These are phyloP conservation scores for Dryobates pubescens DNA, from an alignment of 2,797 vertebrate species.

Conservation along the genomic window DNA sequence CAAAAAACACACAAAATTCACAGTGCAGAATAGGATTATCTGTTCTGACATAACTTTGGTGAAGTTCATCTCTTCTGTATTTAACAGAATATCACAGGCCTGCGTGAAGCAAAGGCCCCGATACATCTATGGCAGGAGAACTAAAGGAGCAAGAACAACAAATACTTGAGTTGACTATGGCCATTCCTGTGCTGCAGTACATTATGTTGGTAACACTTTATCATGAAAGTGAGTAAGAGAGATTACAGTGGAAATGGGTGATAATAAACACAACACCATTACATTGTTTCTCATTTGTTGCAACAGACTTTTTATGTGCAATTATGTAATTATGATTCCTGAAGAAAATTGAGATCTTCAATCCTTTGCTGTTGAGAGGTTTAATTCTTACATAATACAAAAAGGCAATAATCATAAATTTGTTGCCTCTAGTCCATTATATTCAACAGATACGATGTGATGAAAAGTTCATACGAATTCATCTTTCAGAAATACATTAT, in stretches of 20 bases:
- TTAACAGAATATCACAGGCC: slow-evolving; percentile 13
- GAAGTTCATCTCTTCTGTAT: not conserved
- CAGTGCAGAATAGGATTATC: not conserved
- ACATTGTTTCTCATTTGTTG: slow-evolving; percentile 49
- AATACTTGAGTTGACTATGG: not conserved
- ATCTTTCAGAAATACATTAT: not conserved
- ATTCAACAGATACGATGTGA: not conserved
- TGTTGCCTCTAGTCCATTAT: not conserved
- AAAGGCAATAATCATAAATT: slow-evolving; percentile 16
- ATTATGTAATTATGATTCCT: slow-evolving; percentile 57
- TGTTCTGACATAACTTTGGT: not conserved
- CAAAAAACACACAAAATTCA: not conserved
- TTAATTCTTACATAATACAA: slow-evolving; percentile 23
- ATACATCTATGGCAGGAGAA: not conserved
- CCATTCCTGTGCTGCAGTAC: not conserved
- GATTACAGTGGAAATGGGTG: slow-evolving; percentile 28
- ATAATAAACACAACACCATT: slow-evolving; percentile 47
- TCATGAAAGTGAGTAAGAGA: slow-evolving; percentile 24
- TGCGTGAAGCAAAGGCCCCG: not conserved
- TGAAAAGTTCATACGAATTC: not conserved
- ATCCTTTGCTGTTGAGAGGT: not conserved
- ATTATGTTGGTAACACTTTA: not conserved
- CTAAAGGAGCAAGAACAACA: not conserved
- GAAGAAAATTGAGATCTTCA: slow-evolving; percentile 53
- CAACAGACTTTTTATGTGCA: slow-evolving; percentile 51